phyloP scores from a whole-genome alignment of 92 coral and sea anemone species.

The Phymanthus crucifer region DNA sequence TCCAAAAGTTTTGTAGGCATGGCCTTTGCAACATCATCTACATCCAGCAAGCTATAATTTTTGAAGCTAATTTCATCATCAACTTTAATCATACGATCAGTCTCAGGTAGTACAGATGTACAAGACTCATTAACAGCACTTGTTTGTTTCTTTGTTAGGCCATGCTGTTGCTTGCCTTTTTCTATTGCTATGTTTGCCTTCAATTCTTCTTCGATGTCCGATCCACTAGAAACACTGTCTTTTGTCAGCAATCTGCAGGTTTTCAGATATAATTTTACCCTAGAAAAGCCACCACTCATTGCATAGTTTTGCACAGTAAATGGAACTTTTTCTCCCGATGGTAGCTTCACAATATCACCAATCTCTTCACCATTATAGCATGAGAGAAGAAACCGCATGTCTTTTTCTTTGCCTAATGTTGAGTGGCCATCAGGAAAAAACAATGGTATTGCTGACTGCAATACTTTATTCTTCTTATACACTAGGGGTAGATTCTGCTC shows the following conservation, averaged over 20 bases:
- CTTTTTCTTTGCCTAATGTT: background rate
- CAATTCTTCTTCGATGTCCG: slow-evolving; percentile 8
- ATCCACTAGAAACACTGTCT: background rate
- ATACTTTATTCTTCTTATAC: slow-evolving; percentile 1
- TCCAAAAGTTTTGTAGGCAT: too few relatives aligned
- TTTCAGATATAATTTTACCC: slow-evolving; percentile 34
- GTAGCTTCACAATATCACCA: slow-evolving; percentile 20
- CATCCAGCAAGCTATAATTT: too few relatives aligned
- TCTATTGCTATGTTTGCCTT: slow-evolving; percentile 12
- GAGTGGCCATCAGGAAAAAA: slow-evolving; percentile 22
- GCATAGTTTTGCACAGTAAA: slow-evolving; percentile 33
- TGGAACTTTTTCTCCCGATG: slow-evolving; percentile 20
- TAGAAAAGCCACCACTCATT: slow-evolving; percentile 23
- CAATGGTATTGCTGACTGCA: background rate
- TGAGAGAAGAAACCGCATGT: slow-evolving; percentile 1
- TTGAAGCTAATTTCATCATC: too few relatives aligned
- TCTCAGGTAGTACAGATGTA: too few relatives aligned
- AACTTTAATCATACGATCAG: too few relatives aligned
- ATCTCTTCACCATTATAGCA: slow-evolving; percentile 1
- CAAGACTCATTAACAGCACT: background rate
- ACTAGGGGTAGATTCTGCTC: background rate
- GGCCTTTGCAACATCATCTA: too few relatives aligned
- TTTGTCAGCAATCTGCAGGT: background rate
- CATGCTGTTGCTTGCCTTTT: background rate
- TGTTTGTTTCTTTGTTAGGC: background rate